Percentiles rank a stretch among this genome's conserved stretches.
phyloP scores from a whole-genome alignment of 2,888 invertebrate genomes.

The Vandiemenella viatica region DNA sequence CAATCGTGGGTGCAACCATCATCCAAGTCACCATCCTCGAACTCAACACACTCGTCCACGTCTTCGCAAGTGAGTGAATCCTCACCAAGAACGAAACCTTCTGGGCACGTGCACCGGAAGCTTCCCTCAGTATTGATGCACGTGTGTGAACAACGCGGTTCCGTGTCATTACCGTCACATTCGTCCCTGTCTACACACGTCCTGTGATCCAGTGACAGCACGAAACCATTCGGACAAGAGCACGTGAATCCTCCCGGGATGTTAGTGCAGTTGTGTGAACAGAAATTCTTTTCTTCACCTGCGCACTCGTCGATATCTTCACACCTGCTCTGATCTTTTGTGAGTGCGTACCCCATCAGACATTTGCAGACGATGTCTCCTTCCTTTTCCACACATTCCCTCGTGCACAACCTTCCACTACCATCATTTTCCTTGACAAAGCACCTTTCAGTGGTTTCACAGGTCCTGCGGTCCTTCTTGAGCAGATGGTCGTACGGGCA shows the following conservation, averaged over 20 bases:
- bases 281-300: slow-evolving; percentile 18
- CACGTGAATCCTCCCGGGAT: slow-evolving; percentile 14
- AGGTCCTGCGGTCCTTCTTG: slow-evolving; percentile 26
- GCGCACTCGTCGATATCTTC: slow-evolving; percentile 14
- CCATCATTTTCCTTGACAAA: too few species aligned
- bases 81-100: slow-evolving; percentile 24
- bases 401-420: too few species aligned
- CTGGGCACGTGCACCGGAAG: slow-evolving; percentile 37
- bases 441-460: slow-evolving; percentile 22
- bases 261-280: slow-evolving; percentile 10
- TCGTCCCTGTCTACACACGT: slow-evolving; percentile 23
- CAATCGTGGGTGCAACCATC: slow-evolving; percentile 36
- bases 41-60: slow-evolving; percentile 27
- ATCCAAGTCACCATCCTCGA: slow-evolving; percentile 26
- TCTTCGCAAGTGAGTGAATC: slow-evolving; percentile 25
- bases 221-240: slow-evolving; percentile 10
- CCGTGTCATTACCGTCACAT: slow-evolving; percentile 21
- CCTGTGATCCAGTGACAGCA: slow-evolving; percentile 8
- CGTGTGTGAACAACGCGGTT: slow-evolving; percentile 17
- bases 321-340: slow-evolving; percentile 17
- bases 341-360: slow-evolving; percentile 29
- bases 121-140: slow-evolving; percentile 18
- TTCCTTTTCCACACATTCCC: too few species aligned
- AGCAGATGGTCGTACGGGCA: slow-evolving; percentile 23
- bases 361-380: too few species aligned